Evolutionary conservation across 2,888 invertebrate species (phyloP).

Genomic region (Leptothorax acervorum): DNA sequence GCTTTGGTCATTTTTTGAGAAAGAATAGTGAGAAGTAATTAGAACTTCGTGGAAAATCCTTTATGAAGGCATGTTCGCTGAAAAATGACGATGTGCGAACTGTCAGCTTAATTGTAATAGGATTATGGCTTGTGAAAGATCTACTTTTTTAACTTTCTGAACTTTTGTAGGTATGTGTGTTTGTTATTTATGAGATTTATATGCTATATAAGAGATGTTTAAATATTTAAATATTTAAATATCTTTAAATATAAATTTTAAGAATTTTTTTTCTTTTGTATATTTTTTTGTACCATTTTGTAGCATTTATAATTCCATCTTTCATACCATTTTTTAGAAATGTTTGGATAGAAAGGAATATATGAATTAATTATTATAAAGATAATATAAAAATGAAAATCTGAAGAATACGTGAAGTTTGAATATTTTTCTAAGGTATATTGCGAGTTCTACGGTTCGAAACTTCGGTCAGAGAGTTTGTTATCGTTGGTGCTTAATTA

Average conservation of each 20-base stretch:
- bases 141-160: neutral
- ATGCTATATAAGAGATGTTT: neutral
- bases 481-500: conserved; percentile 79
- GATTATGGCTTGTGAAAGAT: conserved; percentile 17
- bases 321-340: neutral
- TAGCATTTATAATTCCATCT: too few species aligned
- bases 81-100: conserved; percentile 1
- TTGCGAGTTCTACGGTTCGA: conserved; percentile 45
- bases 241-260: neutral
- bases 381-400: neutral
- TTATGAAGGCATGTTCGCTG: neutral
- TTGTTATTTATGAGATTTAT: neutral
- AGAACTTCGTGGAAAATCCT: neutral
- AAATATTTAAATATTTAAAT: neutral
- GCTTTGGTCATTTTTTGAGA: neutral
- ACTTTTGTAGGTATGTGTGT: neutral
- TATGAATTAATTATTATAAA: neutral
- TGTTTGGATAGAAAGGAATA: neutral
- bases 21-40: conserved; percentile 36
- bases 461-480: conserved; percentile 73
- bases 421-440: conserved; percentile 13
- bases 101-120: conserved; percentile 20
- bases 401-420: neutral
- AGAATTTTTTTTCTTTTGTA: neutral
- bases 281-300: neutral